Base-by-base conservation (phyloP, 2,888 invertebrate species). In the Agonum fuliginosum region DNA sequence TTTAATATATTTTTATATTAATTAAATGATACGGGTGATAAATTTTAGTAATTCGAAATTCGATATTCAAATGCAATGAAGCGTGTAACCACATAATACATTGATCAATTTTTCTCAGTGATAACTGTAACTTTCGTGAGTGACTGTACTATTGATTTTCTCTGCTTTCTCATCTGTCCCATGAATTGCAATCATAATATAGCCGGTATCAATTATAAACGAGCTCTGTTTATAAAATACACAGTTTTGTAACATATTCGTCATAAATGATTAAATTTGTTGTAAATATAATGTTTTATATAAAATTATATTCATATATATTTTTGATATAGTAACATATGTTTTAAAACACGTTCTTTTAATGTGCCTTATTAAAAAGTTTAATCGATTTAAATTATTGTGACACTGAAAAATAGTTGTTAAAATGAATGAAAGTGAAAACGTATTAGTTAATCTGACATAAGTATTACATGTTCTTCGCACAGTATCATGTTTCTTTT, bases 121-220 rank as follows among this genome's bases (percentile, higher is more conserved):
- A 41, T 58, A 41, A 58, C 3, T 46, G 46, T 65, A 48, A 75
- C 75, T 75, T 67, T 48, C 62, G 19, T 20, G 14, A 3, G 20
- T 6, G 75, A 30, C 46, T 75, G 67, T 75, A 75, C 75, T 75
- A 75, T 75, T 75, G 75, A 75, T 75, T 75, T 75, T 75, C 75
- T 74, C 74, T 62, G 43, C 71, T 71, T 24, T 22, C 22, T 54
- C 67, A 43, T 67, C 37, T 67, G n/a, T 34, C 19, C 37, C 17
- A 54, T 20, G 22, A 67, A 41, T 65, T 67, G 41, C 4, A 37
- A 67, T 67, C 67, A 67, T 67, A 41, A 67, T 67, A 43, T 24
- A 14, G 54, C 72, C 72, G 72, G 54, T 58, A 37, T 22, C 30
- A 34, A 19, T 20, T 51, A 37, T 71, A 51, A 51, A 30, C 30